A percentile compares a stretch with the other conserved stretches of the same genome.
phyloP scores from a whole-genome alignment of 2,888 invertebrate species.

The Cerastis rubricosa region DNA sequence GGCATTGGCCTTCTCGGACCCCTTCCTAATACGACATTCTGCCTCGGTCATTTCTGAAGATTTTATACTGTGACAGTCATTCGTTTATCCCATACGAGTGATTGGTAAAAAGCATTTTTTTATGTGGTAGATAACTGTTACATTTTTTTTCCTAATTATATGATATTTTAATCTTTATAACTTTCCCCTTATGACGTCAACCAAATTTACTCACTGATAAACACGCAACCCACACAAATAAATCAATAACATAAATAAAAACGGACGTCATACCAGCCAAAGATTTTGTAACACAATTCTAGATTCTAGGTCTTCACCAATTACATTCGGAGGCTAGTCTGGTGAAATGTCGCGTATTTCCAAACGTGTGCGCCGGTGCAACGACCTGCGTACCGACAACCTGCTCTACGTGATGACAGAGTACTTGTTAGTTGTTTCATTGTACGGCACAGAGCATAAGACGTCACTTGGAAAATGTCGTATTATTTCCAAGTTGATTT shows the following conservation, averaged over 20 bases:
- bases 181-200: not conserved
- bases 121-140: not conserved
- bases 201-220: not conserved
- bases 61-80: not conserved
- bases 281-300: constrained; percentile 70
- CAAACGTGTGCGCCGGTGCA: constrained; percentile 82
- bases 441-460: constrained; percentile 57
- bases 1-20: too few relatives aligned
- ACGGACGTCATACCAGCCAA: not conserved
- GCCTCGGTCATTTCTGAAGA: not conserved
- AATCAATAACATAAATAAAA: constrained; percentile 37
- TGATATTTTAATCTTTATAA: not conserved
- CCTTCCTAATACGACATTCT: not conserved
- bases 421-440: constrained; percentile 78
- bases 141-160: too few relatives aligned
- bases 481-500: not conserved
- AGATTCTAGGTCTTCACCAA: constrained; percentile 85
- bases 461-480: not conserved
- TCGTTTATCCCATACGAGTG: not conserved
- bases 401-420: constrained; percentile 88
- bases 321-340: constrained; percentile 77
- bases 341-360: constrained; percentile 85
- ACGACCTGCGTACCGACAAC: constrained; percentile 86
- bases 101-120: not conserved
- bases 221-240: not conserved